These are phyloP conservation scores for Caenorhabditis tropicalis DNA, from an alignment of 1,140 invertebrate species.

Conservation along the genomic window DNA sequence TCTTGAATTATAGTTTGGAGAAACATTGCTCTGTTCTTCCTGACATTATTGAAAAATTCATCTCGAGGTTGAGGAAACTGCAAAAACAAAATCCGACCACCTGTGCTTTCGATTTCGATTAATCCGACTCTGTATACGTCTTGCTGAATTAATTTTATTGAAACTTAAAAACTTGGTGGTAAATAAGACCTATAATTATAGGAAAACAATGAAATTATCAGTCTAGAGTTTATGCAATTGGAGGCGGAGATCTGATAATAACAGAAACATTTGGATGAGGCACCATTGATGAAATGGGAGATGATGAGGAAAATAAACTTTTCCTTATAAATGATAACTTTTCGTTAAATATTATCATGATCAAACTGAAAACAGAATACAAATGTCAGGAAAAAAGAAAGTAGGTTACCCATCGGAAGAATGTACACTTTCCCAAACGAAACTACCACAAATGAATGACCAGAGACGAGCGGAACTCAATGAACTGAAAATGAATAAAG, in stretches of 20 bases:
- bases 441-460: neutral
- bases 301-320: neutral
- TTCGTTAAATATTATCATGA: conserved; percentile 23
- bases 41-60: neutral
- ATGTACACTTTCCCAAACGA: neutral
- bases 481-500: neutral
- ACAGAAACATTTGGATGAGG: neutral
- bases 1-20: neutral
- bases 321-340: neutral
- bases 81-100: too few species aligned
- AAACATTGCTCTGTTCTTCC: neutral
- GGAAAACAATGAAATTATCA: too few species aligned
- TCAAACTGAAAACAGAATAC: neutral
- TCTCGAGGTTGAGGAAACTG: too few species aligned
- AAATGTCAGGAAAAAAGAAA: neutral
- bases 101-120: too few species aligned
- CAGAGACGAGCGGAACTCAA: neutral
- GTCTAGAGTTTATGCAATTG: neutral
- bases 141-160: too few species aligned
- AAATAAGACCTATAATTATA: too few species aligned
- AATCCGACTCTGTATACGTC: too few species aligned
- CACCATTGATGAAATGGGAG: neutral
- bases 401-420: neutral
- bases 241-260: neutral
- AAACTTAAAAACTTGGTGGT: too few species aligned